Conservation (phyloP, 2,797 vertebrate species). For the Heterohyrax brucei region DNA sequence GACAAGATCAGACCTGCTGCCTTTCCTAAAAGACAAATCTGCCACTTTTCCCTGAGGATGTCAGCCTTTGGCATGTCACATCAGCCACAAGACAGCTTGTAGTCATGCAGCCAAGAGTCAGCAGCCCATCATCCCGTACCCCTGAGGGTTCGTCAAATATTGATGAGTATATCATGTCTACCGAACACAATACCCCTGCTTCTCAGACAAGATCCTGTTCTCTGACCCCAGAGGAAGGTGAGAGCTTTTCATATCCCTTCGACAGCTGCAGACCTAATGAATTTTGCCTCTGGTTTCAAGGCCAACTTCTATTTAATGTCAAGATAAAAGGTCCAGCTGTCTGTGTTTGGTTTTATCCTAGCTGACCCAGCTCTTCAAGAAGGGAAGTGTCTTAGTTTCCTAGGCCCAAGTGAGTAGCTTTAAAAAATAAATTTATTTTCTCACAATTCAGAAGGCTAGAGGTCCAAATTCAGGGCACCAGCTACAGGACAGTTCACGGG, state of each 20-base stretch:
- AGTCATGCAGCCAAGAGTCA: background rate
- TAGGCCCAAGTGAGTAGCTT: background rate
- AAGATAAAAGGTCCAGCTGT: background rate
- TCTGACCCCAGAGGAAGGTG: background rate
- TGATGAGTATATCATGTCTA: conserved; percentile 68
- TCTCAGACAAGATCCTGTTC: conserved; percentile 31
- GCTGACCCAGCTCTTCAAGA: background rate
- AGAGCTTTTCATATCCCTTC: background rate
- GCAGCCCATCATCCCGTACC: background rate
- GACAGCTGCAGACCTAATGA: background rate
- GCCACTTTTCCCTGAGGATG: background rate
- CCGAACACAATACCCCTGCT: conserved; percentile 55
- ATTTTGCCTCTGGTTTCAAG: background rate
- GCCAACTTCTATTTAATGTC: background rate
- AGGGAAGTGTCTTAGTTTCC: background rate
- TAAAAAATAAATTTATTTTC: background rate
- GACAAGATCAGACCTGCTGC: background rate
- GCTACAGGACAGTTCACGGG: background rate
- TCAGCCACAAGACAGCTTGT: background rate
- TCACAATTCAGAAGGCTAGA: too few species aligned
- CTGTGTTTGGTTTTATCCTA: conserved; percentile 7
- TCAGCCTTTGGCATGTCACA: background rate
- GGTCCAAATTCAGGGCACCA: background rate
- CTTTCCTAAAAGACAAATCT: background rate
- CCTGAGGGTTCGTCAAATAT: conserved; percentile 76